A percentile compares a stretch with the other conserved stretches of the same genome.
phyloP scores from a whole-genome alignment of 2,888 invertebrate species.

The Teinopalpus imperialis region DNA sequence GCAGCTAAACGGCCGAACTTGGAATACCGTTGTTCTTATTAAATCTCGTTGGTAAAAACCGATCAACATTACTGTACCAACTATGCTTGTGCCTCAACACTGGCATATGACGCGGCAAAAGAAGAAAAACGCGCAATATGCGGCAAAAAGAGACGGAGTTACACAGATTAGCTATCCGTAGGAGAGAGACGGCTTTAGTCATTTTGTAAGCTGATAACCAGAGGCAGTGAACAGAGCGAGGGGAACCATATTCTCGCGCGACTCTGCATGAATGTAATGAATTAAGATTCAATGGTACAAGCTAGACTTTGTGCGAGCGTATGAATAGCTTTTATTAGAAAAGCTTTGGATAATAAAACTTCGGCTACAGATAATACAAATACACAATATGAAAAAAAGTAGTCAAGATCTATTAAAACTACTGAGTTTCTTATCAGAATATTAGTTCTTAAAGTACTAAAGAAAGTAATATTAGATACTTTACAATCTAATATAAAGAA shows the following conservation, averaged over 20 bases:
- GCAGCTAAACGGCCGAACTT: slow-evolving; percentile 48
- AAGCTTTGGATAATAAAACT: slow-evolving; percentile 44
- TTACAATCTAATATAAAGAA: slow-evolving; percentile 8
- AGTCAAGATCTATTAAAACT: slow-evolving; percentile 6
- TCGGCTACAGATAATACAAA: slow-evolving; percentile 11
- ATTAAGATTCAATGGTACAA: slow-evolving; percentile 76
- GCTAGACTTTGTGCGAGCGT: slow-evolving; percentile 55
- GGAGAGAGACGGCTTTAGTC: slow-evolving; percentile 68
- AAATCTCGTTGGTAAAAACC: slow-evolving; percentile 42
- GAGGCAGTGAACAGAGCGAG: slow-evolving; percentile 74
- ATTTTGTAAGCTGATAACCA: slow-evolving; percentile 82
- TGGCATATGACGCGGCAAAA: slow-evolving; percentile 79
- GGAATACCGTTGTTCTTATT: slow-evolving; percentile 33
- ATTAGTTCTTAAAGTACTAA: slow-evolving; percentile 28
- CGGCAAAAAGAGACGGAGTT: slow-evolving; percentile 65
- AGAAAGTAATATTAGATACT: slow-evolving; percentile 43
- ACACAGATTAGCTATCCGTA: slow-evolving; percentile 57
- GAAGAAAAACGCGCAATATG: slow-evolving; percentile 80
- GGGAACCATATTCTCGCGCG: slow-evolving; percentile 79
- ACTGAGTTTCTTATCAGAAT: slow-evolving; percentile 30
- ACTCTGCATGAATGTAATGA: slow-evolving; percentile 78
- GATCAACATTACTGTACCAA: slow-evolving; percentile 53
- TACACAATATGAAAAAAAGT: slow-evolving; percentile 14
- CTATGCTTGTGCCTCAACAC: slow-evolving; percentile 63
- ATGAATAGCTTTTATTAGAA: slow-evolving; percentile 54